These are phyloP conservation scores for Chloromyia formosa DNA, from an alignment of 2,888 invertebrate genomes.

Conservation along the genomic window DNA sequence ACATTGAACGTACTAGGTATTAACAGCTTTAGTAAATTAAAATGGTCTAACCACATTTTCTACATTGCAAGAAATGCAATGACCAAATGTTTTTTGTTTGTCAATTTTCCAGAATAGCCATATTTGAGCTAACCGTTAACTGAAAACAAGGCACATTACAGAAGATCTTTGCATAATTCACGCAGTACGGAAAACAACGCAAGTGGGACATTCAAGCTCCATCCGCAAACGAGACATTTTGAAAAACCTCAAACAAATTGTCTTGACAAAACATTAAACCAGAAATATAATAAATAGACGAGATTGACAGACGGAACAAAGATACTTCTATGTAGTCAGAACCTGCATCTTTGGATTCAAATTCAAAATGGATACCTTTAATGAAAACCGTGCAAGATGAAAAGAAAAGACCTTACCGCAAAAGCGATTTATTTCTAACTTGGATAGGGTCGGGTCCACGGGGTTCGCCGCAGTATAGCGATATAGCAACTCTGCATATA, in stretches of 20 bases:
- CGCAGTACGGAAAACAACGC: too few relatives aligned
- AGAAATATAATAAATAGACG: slow-evolving; percentile 9
- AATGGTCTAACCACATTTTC: too few relatives aligned
- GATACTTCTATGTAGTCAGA: slow-evolving; percentile 8
- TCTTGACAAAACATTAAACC: slow-evolving; percentile 9
- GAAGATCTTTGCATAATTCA: too few relatives aligned
- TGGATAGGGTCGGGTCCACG: not conserved
- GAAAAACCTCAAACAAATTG: not conserved
- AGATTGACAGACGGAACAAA: slow-evolving; percentile 15
- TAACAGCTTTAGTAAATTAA: too few relatives aligned
- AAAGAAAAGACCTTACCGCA: slow-evolving; percentile 30
- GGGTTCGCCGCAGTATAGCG: not conserved
- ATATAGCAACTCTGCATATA: not conserved
- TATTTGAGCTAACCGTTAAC: too few relatives aligned
- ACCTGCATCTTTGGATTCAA: slow-evolving; percentile 16
- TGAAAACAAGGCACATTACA: too few relatives aligned
- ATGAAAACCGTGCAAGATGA: slow-evolving; percentile 13
- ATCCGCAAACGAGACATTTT: not conserved
- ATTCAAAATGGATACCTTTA: slow-evolving; percentile 5
- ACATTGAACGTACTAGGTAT: too few relatives aligned
- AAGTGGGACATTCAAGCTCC: too few relatives aligned
- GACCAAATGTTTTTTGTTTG: too few relatives aligned
- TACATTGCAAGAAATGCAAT: too few relatives aligned
- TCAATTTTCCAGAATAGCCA: too few relatives aligned
- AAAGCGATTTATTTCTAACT: slow-evolving; percentile 10